Conservation (phyloP, 2,888 invertebrate genomes). For the Teleogryllus oceanicus region DNA sequence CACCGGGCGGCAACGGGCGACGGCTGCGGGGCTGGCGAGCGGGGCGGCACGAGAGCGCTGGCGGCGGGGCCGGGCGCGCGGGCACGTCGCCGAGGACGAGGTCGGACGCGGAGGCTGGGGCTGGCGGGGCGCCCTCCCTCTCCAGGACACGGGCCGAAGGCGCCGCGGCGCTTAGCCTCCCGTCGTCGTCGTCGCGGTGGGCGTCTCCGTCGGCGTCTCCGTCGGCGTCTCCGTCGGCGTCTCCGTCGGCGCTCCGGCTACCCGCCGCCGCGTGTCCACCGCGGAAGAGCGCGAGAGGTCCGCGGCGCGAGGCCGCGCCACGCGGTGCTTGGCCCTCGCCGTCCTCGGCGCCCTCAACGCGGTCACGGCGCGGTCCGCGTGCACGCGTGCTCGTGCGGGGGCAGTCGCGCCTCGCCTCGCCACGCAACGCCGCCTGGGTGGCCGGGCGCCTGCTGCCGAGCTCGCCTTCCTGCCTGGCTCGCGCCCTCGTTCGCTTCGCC, state of each 20-base stretch:
- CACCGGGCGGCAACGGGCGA: constrained; percentile 2
- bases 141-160: not conserved
- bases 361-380: not conserved
- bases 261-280: not conserved
- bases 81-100: constrained; percentile 18
- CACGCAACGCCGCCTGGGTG: not conserved
- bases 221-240: not conserved
- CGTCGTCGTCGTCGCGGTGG: not conserved
- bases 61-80: not conserved
- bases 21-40: not conserved
- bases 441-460: constrained; percentile 4
- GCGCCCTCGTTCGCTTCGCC: constrained; percentile 20
- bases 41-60: not conserved
- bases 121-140: not conserved
- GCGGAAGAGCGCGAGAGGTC: not conserved
- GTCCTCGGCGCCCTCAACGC: constrained; percentile 22
- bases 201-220: too few species aligned
- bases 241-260: not conserved
- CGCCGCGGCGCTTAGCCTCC: not conserved
- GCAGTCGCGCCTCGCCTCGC: not conserved
- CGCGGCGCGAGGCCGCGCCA: not conserved
- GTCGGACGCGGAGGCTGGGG: not conserved
- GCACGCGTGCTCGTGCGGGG: constrained; percentile 11
- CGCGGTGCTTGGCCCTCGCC: constrained; percentile 22
- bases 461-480: not conserved